Evolutionary conservation across 2,113 vertebrate genomes (phyloP), one percentile per base, ranked within the genome.

Genomic region (Phaethornis superciliosus): DNA sequence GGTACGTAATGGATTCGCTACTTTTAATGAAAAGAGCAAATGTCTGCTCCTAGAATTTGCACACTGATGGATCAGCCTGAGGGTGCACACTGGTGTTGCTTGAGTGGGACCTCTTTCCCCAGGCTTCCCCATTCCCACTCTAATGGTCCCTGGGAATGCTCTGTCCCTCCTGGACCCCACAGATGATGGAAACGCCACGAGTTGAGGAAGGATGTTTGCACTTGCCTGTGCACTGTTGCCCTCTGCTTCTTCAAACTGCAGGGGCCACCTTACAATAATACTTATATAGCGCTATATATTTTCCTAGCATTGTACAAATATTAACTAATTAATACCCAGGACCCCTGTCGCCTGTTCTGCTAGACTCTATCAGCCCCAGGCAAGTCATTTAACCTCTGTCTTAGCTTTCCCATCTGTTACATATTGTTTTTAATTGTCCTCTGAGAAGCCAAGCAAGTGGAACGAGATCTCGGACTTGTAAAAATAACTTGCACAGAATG

Each of bases 181-280:
- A 6, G 49, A 64, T 80, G 85, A 85, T 85, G 15, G 7, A 90
- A 91, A 91, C 95, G 91, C 95, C 90, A 95, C 23, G 9, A 90
- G 75, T 88, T 52, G 65, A 71, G 76, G 85, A 88, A 88, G 65
- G 90, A 95, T 96, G 94, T 96, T 97, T 96, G 95, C 77, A 42
- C 54, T 96, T 0, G 60, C 72, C 65, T 46, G 20, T 88, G 95
- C 93, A 79, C 88, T 93, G 93, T 95, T 97, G 96, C 94, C 96
- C 96, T 97, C 95, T 97, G 95, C 94, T 95, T 96, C 90, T 97
- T 46, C 80, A 96, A 95, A 95, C 94, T 77, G 27, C 76, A 95
- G 94, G 80, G 95, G 88, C 93, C 93, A 88, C 95, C 95, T 96
- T 95, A 96, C 77, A 95, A 97, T 95, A 97, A 97, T 93, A 96